phyloP scores from a whole-genome alignment of 2,113 vertebrate species.

The Pachypanchax playfairii region DNA sequence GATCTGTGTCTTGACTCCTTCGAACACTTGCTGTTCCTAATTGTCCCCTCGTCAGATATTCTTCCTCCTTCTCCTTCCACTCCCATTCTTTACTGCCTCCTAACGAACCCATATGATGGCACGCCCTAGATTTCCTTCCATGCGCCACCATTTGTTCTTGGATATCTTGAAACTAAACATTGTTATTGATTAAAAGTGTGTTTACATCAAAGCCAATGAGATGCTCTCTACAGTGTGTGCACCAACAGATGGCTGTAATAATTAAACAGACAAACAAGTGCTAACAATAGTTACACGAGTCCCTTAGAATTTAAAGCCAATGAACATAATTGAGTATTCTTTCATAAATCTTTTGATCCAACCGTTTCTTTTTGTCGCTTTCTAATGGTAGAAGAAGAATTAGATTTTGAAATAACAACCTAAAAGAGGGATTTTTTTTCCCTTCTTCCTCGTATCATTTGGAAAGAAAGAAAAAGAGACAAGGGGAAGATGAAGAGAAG shows the following conservation, averaged over 20 bases:
- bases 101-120: constrained; percentile 42
- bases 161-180: constrained; percentile 35
- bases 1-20: constrained; percentile 55
- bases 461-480: not conserved
- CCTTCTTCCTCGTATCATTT: not conserved
- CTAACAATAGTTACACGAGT: constrained; percentile 6
- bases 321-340: not conserved
- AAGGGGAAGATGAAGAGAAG: constrained; percentile 57
- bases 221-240: constrained; percentile 24
- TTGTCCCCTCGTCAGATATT: constrained; percentile 60
- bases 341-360: constrained; percentile 12
- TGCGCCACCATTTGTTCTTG: constrained; percentile 39
- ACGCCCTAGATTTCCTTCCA: constrained; percentile 10
- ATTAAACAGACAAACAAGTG: constrained; percentile 29
- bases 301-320: not conserved
- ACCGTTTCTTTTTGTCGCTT: constrained; percentile 4
- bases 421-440: constrained; percentile 24
- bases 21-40: constrained; percentile 61
- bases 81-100: constrained; percentile 58
- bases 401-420: not conserved
- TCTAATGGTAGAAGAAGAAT: constrained; percentile 10
- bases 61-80: constrained; percentile 47
- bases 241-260: constrained; percentile 6
- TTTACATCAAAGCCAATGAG: constrained; percentile 41
- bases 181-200: constrained; percentile 55